Conservation (phyloP, 2,797 vertebrate genomes). For the Champsocephalus gunnari region DNA sequence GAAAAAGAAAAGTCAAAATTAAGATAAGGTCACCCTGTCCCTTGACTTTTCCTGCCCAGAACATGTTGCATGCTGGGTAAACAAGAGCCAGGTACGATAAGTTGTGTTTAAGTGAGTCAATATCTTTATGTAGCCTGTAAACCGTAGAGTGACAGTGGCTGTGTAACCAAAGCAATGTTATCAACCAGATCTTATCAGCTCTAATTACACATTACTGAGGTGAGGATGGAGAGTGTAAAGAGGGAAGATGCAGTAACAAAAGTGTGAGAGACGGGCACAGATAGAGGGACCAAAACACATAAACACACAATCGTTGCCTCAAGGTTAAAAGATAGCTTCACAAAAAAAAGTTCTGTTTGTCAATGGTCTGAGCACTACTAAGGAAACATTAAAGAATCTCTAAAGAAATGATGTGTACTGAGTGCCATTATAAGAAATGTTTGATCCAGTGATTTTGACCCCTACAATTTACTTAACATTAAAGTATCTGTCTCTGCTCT, state of each 20-base stretch:
- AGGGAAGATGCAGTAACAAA: neutral
- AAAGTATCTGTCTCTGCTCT: too few relatives aligned
- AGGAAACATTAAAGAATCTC: neutral
- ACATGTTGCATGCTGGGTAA: constrained; percentile 58
- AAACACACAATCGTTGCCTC: too few relatives aligned
- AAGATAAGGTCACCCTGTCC: constrained; percentile 59
- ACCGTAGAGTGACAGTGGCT: constrained; percentile 35
- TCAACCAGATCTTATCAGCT: constrained; percentile 38
- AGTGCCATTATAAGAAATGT: neutral
- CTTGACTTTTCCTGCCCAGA: constrained; percentile 32
- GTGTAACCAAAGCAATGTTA: constrained; percentile 29
- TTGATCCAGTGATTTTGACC: neutral
- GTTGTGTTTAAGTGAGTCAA: constrained; percentile 49
- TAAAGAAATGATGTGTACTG: neutral
- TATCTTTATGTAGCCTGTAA: constrained; percentile 7
- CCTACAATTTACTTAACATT: too few relatives aligned
- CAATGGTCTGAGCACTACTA: neutral
- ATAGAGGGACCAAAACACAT: neutral
- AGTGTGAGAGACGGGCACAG: neutral
- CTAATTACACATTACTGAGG: constrained; percentile 7
- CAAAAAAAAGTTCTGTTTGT: neutral
- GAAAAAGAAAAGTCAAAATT: constrained; percentile 1
- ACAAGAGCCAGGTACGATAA: constrained; percentile 55
- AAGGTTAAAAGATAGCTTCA: neutral
- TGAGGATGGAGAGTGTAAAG: neutral